Evolutionary conservation across 2,888 invertebrate genomes (phyloP).

Genomic region (Yponomeuta plumbellus): DNA sequence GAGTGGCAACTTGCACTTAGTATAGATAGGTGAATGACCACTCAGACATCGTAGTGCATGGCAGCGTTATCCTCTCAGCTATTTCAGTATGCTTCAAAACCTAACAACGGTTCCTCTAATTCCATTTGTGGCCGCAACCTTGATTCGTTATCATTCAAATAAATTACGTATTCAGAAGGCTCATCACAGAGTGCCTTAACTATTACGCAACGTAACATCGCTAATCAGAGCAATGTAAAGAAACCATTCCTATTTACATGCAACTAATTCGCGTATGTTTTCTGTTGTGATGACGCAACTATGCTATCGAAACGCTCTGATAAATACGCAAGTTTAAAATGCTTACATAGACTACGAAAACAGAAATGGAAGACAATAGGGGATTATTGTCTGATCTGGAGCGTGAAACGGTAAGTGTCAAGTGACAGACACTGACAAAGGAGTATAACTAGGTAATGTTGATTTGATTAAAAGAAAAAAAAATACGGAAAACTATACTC

Average conservation of each 20-base stretch:
- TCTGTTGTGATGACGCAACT: neutral
- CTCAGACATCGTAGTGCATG: no score
- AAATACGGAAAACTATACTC: no score
- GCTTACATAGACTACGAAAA: neutral
- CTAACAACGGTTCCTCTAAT: no score
- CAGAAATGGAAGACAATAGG: slow-evolving; percentile 8
- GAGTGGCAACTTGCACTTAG: no score
- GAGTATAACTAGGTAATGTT: neutral
- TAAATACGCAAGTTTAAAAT: slow-evolving; percentile 1
- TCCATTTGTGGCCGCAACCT: no score
- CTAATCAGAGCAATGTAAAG: neutral
- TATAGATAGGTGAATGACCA: no score
- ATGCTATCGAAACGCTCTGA: slow-evolving; percentile 10
- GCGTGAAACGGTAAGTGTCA: neutral
- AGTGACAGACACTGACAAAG: neutral
- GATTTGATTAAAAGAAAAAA: neutral
- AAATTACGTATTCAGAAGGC: no score
- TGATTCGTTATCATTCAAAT: no score
- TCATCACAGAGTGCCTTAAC: neutral
- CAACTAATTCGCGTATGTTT: neutral
- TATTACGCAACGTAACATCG: neutral
- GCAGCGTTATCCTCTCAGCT: no score
- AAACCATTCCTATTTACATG: neutral
- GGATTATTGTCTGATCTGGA: neutral
- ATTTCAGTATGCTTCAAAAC: no score